Percentiles rank a stretch among this genome's conserved stretches.
Conservation (phyloP, 2,888 invertebrate genomes). For the Melinaea menophilus region DNA sequence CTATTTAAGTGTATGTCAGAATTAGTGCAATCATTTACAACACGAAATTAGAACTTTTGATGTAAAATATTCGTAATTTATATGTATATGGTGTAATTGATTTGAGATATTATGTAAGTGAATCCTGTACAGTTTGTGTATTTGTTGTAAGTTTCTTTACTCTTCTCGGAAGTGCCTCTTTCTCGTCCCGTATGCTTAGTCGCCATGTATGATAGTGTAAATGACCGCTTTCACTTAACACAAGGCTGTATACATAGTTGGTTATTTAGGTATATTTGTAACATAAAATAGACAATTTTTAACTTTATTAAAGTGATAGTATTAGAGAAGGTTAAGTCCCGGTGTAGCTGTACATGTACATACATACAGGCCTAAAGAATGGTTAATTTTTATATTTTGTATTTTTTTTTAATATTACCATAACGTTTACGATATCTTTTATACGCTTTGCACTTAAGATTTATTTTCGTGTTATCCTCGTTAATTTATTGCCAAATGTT, state of each 20-base stretch:
- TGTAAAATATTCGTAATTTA: constrained; percentile 52
- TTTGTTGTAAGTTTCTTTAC: constrained; percentile 51
- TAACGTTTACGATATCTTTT: constrained; percentile 49
- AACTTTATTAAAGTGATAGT: constrained; percentile 55
- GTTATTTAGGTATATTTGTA: constrained; percentile 49
- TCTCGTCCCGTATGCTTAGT: constrained; percentile 62
- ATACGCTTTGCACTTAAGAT: constrained; percentile 61
- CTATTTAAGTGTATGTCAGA: constrained; percentile 58
- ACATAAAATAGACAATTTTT: constrained; percentile 48
- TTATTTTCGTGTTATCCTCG: constrained; percentile 71
- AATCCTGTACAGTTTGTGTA: constrained; percentile 54
- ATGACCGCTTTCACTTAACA: constrained; percentile 59
- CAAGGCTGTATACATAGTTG: constrained; percentile 62
- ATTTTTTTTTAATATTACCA: constrained; percentile 54
- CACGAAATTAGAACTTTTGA: constrained; percentile 44
- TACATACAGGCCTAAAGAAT: constrained; percentile 46
- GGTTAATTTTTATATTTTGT: constrained; percentile 61
- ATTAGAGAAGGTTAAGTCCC: constrained; percentile 30
- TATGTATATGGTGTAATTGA: constrained; percentile 66
- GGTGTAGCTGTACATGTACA: constrained; percentile 18
- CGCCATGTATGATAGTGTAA: constrained; percentile 71
- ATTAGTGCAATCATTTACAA: constrained; percentile 58
- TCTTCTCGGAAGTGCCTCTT: constrained; percentile 72
- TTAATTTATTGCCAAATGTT: constrained; percentile 78
- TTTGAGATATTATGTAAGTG: constrained; percentile 42